phyloP scores from a whole-genome alignment of 1,140 invertebrate species.

The Pseudomyrmex gracilis region DNA sequence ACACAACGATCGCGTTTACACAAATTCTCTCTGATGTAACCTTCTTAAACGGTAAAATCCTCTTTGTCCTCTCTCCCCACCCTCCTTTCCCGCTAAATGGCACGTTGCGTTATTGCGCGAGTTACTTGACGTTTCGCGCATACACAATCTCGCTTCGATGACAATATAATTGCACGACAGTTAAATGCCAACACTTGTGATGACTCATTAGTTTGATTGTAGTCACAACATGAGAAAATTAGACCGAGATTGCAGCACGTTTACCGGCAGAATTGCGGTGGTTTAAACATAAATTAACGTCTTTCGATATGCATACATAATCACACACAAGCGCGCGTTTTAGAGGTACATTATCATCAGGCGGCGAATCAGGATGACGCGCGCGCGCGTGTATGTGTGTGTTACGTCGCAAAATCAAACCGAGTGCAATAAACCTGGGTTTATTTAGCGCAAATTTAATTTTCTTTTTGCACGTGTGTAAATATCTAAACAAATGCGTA shows the following conservation, averaged over 20 bases:
- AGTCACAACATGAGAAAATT: slow-evolving; percentile 61
- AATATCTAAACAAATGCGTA: background rate
- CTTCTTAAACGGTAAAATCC: too few species aligned
- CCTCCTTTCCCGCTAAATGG: slow-evolving; percentile 3
- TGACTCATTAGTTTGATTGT: slow-evolving; percentile 54
- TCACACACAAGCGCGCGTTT: too few species aligned
- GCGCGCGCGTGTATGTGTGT: too few species aligned
- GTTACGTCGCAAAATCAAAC: too few species aligned
- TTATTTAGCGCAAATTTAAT: background rate
- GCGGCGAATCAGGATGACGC: too few species aligned
- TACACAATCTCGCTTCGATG: slow-evolving; percentile 1
- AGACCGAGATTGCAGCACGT: slow-evolving; percentile 54
- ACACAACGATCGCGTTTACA: background rate
- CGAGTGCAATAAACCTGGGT: too few species aligned
- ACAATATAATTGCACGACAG: slow-evolving; percentile 48
- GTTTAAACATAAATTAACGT: background rate
- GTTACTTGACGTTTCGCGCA: slow-evolving; percentile 30
- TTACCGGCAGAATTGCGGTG: slow-evolving; percentile 47
- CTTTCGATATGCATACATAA: too few species aligned
- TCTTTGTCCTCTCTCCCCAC: too few species aligned
- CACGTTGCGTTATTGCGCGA: slow-evolving; percentile 13
- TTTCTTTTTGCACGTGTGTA: too few species aligned
- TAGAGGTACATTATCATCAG: too few species aligned
- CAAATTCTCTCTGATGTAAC: too few species aligned
- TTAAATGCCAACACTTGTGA: slow-evolving; percentile 27